phyloP scores from a whole-genome alignment of 1,140 invertebrate genomes.

The Caerostris darwini region DNA sequence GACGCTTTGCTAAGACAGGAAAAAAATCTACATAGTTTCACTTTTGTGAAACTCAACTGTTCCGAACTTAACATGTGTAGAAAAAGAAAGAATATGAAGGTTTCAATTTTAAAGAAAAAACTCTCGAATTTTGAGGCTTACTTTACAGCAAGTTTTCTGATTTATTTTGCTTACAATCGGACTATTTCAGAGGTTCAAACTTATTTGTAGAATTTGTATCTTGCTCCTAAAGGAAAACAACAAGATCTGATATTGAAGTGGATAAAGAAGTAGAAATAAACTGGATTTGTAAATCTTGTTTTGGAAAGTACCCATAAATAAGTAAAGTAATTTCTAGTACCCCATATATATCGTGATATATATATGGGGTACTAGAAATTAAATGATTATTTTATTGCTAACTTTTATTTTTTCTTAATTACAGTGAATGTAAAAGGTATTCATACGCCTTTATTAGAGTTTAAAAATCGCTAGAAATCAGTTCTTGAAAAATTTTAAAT shows the following conservation, averaged over 20 bases:
- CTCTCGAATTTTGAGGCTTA: background rate
- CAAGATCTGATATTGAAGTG: background rate
- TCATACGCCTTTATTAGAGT: too few species aligned
- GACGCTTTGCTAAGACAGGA: background rate
- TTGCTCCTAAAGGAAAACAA: background rate
- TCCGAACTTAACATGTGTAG: conserved; percentile 9
- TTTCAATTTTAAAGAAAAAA: conserved; percentile 8
- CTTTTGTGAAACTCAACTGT: conserved; percentile 9
- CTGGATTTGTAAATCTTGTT: too few species aligned
- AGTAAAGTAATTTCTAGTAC: too few species aligned
- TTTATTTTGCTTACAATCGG: conserved; percentile 51
- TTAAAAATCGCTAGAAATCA: too few species aligned
- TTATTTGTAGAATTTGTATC: background rate
- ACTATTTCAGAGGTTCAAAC: background rate
- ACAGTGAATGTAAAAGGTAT: too few species aligned
- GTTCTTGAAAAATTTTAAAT: too few species aligned
- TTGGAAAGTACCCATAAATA: too few species aligned
- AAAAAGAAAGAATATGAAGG: conserved; percentile 26
- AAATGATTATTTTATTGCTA: too few species aligned
- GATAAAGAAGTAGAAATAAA: background rate
- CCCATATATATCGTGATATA: too few species aligned
- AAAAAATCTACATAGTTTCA: background rate
- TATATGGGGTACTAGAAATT: too few species aligned
- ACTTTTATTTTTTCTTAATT: too few species aligned
- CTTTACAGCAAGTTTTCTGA: conserved; percentile 1